Base-by-base conservation (phyloP, 2,113 vertebrate species). In the Grammomys surdaster region DNA sequence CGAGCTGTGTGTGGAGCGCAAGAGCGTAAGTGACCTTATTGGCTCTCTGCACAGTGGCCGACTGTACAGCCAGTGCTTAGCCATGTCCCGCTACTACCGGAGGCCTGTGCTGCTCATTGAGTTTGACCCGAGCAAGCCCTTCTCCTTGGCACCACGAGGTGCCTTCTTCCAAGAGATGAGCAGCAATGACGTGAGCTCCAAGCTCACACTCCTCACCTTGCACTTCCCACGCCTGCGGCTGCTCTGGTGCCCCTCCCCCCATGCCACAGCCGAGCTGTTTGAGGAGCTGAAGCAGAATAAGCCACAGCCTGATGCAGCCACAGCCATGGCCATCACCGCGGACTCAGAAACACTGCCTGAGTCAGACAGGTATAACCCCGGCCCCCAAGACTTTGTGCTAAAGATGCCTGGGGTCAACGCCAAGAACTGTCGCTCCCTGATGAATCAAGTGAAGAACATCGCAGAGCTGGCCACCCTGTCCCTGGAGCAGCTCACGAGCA, bases 181-280 rank as follows among this genome's bases (percentile, higher is more conserved):
- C 3, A 98, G 99, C 81, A 99, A 94, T 0, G 99, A 99, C 63
- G 10, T 99, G 22, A 99, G 99, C 33, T 99, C 99, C 75, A 99
- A 99, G 31, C 99, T 99, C 46, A 99, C 99, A 0, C 98, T 99
- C 1, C 99, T 99, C 10, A 99, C 99, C 0, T 99, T 99, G 22
- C 99, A 99, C 97, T 99, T 99, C 98, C 99, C 99, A 0, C 98
- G 99, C 1, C 98, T 99, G 7, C 99, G 99, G 2, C 97, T 99
- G 10, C 99, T 99, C 75, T 99, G 99, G 99, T 99, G 99, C n/a
- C 99, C 99, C 0, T 99, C 99, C 2, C 99, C 99, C 0, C 99
- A 99, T 0, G 98, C 98, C 78, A 99, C 99, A 0, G 99, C 99
- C 0, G 99, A 99, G 80, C 97, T 99, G 22, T 99, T 99, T 88